Conservation (phyloP, 2,888 invertebrate species). For the Lepetodrilus schrolli region DNA sequence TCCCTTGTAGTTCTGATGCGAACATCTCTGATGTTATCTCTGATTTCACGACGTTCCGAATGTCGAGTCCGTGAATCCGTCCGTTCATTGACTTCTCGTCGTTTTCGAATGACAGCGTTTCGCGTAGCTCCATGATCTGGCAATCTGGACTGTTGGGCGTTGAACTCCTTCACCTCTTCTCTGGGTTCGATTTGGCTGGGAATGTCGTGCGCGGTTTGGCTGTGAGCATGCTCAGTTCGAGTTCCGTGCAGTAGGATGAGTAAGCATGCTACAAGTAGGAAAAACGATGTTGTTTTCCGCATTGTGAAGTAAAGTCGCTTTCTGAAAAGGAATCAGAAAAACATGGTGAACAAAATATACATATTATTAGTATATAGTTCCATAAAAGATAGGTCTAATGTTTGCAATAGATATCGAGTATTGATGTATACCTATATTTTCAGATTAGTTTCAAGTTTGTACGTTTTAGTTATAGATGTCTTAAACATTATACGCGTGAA, state of each 20-base stretch:
- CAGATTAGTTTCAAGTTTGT: too few species aligned
- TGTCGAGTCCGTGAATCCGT: not conserved
- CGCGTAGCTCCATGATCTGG: not conserved
- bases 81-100: not conserved
- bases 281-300: conserved; percentile 13
- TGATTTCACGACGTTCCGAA: not conserved
- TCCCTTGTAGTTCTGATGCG: not conserved
- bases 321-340: too few species aligned
- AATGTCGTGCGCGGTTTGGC: not conserved
- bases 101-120: not conserved
- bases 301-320: too few species aligned
- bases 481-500: too few species aligned
- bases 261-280: not conserved
- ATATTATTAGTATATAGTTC: too few species aligned
- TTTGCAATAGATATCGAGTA: too few species aligned
- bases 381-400: too few species aligned
- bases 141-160: not conserved
- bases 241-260: not conserved
- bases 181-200: not conserved
- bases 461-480: too few species aligned
- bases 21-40: not conserved
- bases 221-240: not conserved
- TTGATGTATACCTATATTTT: too few species aligned
- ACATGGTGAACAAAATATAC: too few species aligned
- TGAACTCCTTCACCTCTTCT: conserved; percentile 15